Percentiles rank a stretch among this genome's conserved stretches.
These are phyloP conservation scores for Arvicanthis niloticus DNA, from an alignment of 2,113 vertebrate genomes.

Conservation along the genomic window DNA sequence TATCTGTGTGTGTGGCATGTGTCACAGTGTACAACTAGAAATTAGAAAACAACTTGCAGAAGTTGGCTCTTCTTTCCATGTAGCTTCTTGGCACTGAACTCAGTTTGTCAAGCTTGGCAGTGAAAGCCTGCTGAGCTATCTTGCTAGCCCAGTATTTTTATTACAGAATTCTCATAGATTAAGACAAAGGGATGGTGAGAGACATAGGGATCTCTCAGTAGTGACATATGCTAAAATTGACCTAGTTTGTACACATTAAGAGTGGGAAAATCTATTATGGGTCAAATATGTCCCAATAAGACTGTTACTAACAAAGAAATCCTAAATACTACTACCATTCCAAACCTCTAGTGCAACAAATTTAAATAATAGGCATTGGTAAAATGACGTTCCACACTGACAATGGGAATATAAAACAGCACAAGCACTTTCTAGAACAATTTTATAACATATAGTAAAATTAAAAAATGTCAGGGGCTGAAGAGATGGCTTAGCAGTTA, in stretches of 20 bases:
- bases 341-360: neutral
- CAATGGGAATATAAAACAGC: constrained; percentile 4
- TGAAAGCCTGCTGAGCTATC: neutral
- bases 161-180: neutral
- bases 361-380: constrained; percentile 2
- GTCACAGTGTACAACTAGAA: neutral
- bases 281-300: neutral
- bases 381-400: neutral
- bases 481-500: neutral
- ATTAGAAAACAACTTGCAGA: neutral
- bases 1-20: neutral
- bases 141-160: neutral
- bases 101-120: neutral
- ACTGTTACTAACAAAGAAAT: neutral
- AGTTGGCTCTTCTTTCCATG: neutral
- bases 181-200: neutral
- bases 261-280: neutral
- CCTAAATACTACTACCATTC: neutral
- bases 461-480: neutral
- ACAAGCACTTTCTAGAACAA: constrained; percentile 11
- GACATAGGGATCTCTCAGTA: neutral
- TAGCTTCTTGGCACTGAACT: neutral
- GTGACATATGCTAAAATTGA: neutral
- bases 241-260: neutral
- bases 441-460: neutral